Percentiles rank a stretch among this genome's conserved stretches.
Evolutionary conservation across 2,888 invertebrate genomes (phyloP).

Genomic region (Caenorhabditis virilis): DNA sequence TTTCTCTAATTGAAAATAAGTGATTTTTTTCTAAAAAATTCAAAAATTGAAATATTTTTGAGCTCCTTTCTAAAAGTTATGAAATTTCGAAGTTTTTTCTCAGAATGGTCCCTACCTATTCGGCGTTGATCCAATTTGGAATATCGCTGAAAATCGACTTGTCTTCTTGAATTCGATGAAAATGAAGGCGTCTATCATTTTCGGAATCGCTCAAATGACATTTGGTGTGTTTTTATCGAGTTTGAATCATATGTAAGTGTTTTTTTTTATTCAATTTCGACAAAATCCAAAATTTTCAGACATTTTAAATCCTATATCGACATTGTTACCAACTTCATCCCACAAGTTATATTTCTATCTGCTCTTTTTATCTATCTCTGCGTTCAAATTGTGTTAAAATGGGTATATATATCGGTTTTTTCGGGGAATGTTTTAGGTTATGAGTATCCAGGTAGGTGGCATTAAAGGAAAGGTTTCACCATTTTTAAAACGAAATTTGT

Average conservation of each 20-base stretch:
- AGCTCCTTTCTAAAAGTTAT: no score
- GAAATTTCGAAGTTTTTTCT: no score
- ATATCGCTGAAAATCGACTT: constrained; percentile 67
- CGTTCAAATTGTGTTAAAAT: constrained; percentile 70
- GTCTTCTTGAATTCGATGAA: constrained; percentile 68
- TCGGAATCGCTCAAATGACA: constrained; percentile 64
- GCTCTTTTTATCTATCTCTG: constrained; percentile 94
- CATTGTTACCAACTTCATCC: constrained; percentile 89
- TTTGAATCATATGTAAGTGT: constrained; percentile 47
- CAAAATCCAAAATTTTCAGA: constrained; percentile 59
- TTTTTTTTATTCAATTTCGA: neutral
- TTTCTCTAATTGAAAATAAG: no score
- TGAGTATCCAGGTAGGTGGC: constrained; percentile 7
- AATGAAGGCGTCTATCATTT: constrained; percentile 67
- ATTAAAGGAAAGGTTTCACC: no score
- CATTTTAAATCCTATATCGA: constrained; percentile 76
- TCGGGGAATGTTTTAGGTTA: constrained; percentile 46
- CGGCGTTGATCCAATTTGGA: constrained; percentile 71
- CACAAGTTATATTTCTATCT: constrained; percentile 86
- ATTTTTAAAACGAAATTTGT: no score
- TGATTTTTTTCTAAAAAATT: no score
- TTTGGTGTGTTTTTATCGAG: constrained; percentile 65
- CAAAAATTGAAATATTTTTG: no score
- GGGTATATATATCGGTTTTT: constrained; percentile 71
- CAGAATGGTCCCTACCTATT: constrained; percentile 69